Base-by-base conservation (phyloP, 2,113 vertebrate genomes). In the Salvelinus fontinalis region DNA sequence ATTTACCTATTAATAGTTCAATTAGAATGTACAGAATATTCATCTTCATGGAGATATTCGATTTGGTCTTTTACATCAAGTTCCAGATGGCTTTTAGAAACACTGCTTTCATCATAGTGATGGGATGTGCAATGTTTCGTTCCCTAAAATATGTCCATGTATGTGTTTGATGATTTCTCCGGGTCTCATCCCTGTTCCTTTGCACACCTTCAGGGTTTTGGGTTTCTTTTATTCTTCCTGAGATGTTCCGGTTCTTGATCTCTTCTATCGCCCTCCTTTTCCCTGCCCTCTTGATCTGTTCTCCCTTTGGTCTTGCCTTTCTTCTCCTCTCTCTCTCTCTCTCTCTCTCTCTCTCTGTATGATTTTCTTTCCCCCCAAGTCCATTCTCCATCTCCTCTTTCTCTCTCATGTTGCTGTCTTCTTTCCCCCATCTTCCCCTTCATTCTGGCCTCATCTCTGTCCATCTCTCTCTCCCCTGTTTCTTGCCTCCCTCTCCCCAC, bases 401-500 rank as follows among this genome's bases (percentile, higher is more conserved):
- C 24, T 29, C 62, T 57, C 3, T 2, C 16, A 12, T 49, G 54
- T 34, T 11, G 39, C 39, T 44, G 9, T 44, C 39, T 16, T 5
- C 34, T 39, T 4, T 44, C 68, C 44, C 75, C 3, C n/a, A 34
- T 69, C 49, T 72, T n/a, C 67, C 67, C 27, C 73, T 65, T 13
- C 39, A 2, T 44, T 44, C 39, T 12, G 39, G 0, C 39, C 9
- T 44, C 9, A 44, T 44, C 39, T 44, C 9, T 44, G 39, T 44
- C 39, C 9, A 2, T 44, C 39, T 44, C 64, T 9, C 57, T 1
- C 70, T 60, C 22, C 71, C 26, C 31, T 49, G 49, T 29, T 12
- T 20, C n/a, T 65, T 64, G 8, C 29, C 12, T 67, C 39, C 39
- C 39, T 44, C 39, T 2, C 9, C 39, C 39, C 39, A 44, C 39